Evolutionary conservation across 2,797 vertebrate genomes (phyloP).

Genomic region (Odontamblyopus rebecca): DNA sequence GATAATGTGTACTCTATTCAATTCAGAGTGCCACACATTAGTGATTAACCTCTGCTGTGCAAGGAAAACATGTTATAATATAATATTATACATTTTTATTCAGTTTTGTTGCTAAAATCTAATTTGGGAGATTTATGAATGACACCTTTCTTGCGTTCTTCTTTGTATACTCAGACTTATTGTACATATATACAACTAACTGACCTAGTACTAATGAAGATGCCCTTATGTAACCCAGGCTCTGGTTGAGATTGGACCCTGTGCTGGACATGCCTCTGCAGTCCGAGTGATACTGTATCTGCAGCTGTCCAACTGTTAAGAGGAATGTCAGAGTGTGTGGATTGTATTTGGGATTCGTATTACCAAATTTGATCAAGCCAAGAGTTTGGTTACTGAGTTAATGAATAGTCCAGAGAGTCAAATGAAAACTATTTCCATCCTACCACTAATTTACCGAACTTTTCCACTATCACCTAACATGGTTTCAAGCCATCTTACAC

Average conservation of each 20-base stretch:
- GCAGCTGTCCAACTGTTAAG: constrained; percentile 14
- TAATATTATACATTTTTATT: no score
- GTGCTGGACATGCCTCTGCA: background rate
- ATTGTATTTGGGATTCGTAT: constrained; percentile 43
- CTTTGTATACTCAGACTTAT: background rate
- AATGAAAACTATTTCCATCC: constrained; percentile 37
- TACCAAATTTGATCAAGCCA: constrained; percentile 42
- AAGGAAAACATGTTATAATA: no score
- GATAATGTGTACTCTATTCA: no score
- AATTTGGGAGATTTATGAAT: no score
- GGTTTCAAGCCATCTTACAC: background rate
- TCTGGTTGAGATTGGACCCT: background rate
- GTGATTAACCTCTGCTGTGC: no score
- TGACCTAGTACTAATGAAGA: background rate
- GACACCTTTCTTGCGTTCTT: background rate
- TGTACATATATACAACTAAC: background rate
- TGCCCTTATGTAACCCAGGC: constrained; percentile 1
- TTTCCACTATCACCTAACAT: constrained; percentile 26
- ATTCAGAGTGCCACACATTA: no score
- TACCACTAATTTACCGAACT: constrained; percentile 25
- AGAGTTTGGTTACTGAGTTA: constrained; percentile 50
- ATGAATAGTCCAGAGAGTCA: constrained; percentile 51
- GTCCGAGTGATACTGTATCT: background rate
- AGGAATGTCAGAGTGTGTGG: constrained; percentile 42
- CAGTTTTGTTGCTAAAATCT: no score